These are phyloP conservation scores for Hyposoter didymator DNA, from an alignment of 2,888 invertebrate species.

Conservation along the genomic window DNA sequence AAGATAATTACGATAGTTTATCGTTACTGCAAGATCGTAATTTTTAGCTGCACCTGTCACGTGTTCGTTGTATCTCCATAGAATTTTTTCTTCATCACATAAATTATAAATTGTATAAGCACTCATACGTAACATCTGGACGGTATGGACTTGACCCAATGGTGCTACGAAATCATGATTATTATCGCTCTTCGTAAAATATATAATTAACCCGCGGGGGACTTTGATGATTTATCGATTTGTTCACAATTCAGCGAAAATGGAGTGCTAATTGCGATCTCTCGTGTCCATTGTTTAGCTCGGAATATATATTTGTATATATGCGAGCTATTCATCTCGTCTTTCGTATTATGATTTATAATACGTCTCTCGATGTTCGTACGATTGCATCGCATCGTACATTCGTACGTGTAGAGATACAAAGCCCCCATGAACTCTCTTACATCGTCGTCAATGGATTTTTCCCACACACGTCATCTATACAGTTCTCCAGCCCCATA, in stretches of 20 bases:
- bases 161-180: conserved; percentile 9
- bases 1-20: not conserved
- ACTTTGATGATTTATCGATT: conserved; percentile 65
- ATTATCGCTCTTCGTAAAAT: conserved; percentile 22
- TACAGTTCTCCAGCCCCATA: not conserved
- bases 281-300: conserved; percentile 66
- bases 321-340: conserved; percentile 50
- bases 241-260: conserved; percentile 51
- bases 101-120: not conserved
- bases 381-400: conserved; percentile 32
- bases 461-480: conserved; percentile 45
- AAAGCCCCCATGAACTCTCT: conserved; percentile 27
- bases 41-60: conserved; percentile 6
- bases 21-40: not conserved
- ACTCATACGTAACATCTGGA: conserved; percentile 7
- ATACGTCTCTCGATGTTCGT: conserved; percentile 27
- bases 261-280: conserved; percentile 64
- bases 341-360: conserved; percentile 45
- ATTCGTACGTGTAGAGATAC: conserved; percentile 10
- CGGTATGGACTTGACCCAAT: conserved; percentile 18
- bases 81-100: not conserved
- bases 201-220: conserved; percentile 43
- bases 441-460: conserved; percentile 57
- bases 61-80: not conserved
- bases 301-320: conserved; percentile 25